A percentile compares a stretch with the other conserved stretches of the same genome.
phyloP scores from a whole-genome alignment of 2,797 vertebrate genomes.

The Erethizon dorsatum region DNA sequence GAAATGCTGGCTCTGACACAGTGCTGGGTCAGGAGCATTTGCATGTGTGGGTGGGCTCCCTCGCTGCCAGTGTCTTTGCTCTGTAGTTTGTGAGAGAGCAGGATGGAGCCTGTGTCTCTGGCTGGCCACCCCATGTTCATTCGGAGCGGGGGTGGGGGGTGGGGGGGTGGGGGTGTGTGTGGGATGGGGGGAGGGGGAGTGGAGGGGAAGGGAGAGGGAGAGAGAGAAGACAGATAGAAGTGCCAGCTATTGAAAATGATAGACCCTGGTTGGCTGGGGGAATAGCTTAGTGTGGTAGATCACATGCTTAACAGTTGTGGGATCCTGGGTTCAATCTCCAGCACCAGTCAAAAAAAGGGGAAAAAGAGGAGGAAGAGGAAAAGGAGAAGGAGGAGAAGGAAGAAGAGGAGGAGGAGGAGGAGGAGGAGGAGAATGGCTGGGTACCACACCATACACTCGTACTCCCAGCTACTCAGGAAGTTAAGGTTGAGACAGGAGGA shows the following conservation, averaged over 20 bases:
- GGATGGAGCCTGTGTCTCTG: not conserved
- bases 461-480: not conserved
- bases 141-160: too few relatives aligned
- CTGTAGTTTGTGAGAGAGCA: not conserved
- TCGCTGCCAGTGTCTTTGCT: not conserved
- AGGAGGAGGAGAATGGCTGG: not conserved
- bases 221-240: not conserved
- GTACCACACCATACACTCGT: not conserved
- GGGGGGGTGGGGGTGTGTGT: rapidly evolving
- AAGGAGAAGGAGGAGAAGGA: not conserved
- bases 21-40: not conserved
- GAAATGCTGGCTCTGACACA: not conserved
- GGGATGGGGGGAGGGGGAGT: rapidly evolving
- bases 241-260: not conserved
- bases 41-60: rapidly evolving
- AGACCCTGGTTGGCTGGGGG: not conserved
- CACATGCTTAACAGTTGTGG: not conserved
- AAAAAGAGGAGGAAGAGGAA: not conserved
- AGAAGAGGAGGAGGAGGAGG: not conserved
- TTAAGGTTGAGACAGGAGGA: not conserved
- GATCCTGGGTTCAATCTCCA: not conserved
- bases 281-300: not conserved
- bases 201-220: not conserved
- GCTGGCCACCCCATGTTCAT: not conserved
- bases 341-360: too few relatives aligned